Evolutionary conservation across 2,888 invertebrate species (phyloP), one percentile per base, ranked within the genome.

Genomic region (Monopis laevigella): DNA sequence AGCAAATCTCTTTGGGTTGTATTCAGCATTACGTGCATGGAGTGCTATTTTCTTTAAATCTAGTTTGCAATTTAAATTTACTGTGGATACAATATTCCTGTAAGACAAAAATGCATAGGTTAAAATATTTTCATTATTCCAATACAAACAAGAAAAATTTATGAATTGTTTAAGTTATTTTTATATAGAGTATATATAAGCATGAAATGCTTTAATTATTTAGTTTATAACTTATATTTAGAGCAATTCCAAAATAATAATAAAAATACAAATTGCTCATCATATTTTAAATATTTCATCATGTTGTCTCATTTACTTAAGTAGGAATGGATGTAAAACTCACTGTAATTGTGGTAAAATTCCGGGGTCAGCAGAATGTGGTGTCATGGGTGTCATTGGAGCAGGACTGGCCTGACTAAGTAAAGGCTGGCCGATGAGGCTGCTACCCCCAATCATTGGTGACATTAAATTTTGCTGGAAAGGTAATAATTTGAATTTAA

Each of bases 1-100:
- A 39, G 98, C 97, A 82, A 99, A 99, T 58, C 98, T 90, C 73
- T 98, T 98, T 6, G 98, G 98, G 70, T 99, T 99, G 64, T 98
- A 99, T 71, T 99, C 98, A 2, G 98, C 98, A 82, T 99, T 99
- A 65, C 98, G 88, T 0, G 98, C 98, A 65, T 97, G 97, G 2
- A 98, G 78, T 0, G 98, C 98, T 54, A 99, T 99, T 74, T 93
- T 95, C 62, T 98, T 98, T 46, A 99, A 82, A 62, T 99, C 98
- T 50, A 98, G 75, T 72, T 94, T 95, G 66, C 97, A 97, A 55
- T 90, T 93, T 40, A 99, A 78, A 69, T 97, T 98, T 0, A 99
- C 98, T 3, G 98, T 99, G 35, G 98, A 96, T 0, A 99, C 98
- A 58, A 99, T 98, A 62, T 98, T 99, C 63, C 96, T 96, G 70